Evolutionary conservation across 1,140 invertebrate genomes (phyloP).

Genomic region (Solen grandis): DNA sequence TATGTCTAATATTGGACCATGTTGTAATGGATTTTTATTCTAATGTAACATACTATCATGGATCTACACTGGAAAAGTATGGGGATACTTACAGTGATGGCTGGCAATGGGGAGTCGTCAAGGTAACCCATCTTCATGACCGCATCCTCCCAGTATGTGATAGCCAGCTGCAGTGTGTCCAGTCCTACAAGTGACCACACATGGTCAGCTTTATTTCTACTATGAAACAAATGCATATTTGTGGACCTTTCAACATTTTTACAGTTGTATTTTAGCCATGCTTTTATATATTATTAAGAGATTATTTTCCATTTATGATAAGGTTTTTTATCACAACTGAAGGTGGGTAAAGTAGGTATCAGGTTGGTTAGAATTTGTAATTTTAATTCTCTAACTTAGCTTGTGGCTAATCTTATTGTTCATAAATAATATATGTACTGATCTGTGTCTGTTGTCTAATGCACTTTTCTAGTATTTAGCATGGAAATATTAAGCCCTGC

Average conservation of each 20-base stretch:
- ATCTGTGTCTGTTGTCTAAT: too few relatives aligned
- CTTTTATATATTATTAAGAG: not conserved
- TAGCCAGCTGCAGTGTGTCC: conserved; percentile 42
- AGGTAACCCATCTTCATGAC: conserved; percentile 58
- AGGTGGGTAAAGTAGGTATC: not conserved
- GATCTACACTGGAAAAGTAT: too few relatives aligned
- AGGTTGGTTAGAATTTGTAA: not conserved
- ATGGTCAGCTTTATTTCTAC: not conserved
- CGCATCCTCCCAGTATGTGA: conserved; percentile 56
- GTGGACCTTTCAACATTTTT: not conserved
- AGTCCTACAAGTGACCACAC: conserved; percentile 31
- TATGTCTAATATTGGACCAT: too few relatives aligned
- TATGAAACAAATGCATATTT: too few relatives aligned
- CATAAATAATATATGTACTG: too few relatives aligned
- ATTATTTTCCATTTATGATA: not conserved
- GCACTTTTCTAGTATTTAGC: too few relatives aligned
- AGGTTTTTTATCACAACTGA: not conserved
- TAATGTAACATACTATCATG: too few relatives aligned
- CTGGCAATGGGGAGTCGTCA: conserved; percentile 42
- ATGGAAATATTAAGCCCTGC: too few relatives aligned
- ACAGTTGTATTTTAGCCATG: too few relatives aligned
- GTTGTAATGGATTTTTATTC: too few relatives aligned
- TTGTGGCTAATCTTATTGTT: too few relatives aligned
- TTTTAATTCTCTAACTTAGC: too few relatives aligned
- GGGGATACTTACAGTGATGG: conserved; percentile 50